Evolutionary conservation across 1,140 invertebrate species (phyloP).

Genomic region (Euwallacea fornicatus): DNA sequence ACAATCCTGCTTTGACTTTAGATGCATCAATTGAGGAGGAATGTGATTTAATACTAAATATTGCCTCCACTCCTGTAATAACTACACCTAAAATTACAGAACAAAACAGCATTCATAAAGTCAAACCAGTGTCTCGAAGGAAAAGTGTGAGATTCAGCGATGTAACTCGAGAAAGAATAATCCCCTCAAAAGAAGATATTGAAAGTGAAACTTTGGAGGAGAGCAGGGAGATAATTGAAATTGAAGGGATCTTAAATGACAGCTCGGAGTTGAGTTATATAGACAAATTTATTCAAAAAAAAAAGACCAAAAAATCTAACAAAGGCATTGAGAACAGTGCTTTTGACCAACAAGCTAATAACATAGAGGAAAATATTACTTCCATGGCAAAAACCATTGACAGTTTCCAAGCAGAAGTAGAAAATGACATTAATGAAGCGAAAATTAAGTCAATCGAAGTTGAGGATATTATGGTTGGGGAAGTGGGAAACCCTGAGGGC

Average conservation of each 20-base stretch:
- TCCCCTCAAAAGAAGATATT: conserved; percentile 42
- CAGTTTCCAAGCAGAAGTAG: conserved; percentile 47
- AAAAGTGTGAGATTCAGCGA: conserved; percentile 48
- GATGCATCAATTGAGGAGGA: conserved; percentile 29
- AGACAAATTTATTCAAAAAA: conserved; percentile 25
- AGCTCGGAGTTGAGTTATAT: conserved; percentile 27
- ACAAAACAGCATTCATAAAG: conserved; percentile 17
- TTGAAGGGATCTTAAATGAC: conserved; percentile 36
- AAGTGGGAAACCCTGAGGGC: conserved; percentile 42
- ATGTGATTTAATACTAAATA: conserved; percentile 45
- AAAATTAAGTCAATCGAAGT: conserved; percentile 39
- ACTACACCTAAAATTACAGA: not conserved
- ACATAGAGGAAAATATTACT: conserved; percentile 43
- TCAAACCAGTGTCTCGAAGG: conserved; percentile 30
- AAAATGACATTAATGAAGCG: conserved; percentile 50
- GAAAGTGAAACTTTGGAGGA: conserved; percentile 30
- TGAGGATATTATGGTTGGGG: conserved; percentile 43
- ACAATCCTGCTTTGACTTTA: conserved; percentile 42
- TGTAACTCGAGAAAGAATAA: conserved; percentile 43
- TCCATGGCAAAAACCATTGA: conserved; percentile 44
- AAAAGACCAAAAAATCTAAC: conserved; percentile 28
- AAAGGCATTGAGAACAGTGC: conserved; percentile 40
- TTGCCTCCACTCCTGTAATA: conserved; percentile 39
- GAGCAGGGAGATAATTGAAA: conserved; percentile 41
- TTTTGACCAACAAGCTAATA: conserved; percentile 41